Percentiles rank a stretch among this genome's conserved stretches.
These are phyloP conservation scores for Cheilosia grossa DNA, from an alignment of 2,888 invertebrate genomes.

Conservation along the genomic window DNA sequence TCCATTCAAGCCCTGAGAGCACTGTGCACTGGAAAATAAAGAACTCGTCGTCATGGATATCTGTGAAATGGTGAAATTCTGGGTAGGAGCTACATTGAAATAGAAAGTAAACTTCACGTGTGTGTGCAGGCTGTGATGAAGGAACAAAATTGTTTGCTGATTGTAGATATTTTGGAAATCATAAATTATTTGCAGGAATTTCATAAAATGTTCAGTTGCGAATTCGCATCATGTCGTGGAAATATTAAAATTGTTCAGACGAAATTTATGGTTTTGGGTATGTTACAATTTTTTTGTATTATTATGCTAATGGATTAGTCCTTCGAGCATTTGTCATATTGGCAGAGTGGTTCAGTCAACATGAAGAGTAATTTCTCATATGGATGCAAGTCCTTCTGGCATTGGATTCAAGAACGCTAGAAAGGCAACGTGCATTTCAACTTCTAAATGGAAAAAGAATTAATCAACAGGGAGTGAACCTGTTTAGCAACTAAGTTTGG, in stretches of 20 bases:
- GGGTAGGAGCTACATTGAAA: conserved; percentile 2
- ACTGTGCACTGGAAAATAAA: conserved; percentile 54
- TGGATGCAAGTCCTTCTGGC: no score
- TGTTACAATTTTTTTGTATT: neutral
- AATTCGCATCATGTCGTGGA: neutral
- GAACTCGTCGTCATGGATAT: conserved; percentile 42
- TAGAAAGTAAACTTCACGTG: neutral
- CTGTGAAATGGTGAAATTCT: neutral
- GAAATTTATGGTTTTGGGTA: neutral
- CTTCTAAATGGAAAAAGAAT: no score
- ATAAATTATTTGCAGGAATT: neutral
- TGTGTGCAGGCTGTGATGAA: neutral
- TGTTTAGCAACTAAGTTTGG: no score
- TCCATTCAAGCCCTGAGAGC: conserved; percentile 62
- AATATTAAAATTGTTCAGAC: neutral
- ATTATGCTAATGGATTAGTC: no score
- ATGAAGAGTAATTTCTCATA: no score
- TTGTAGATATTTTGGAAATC: no score
- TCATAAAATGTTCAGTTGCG: neutral
- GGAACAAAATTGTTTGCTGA: no score
- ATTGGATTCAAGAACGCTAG: no score
- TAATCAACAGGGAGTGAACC: no score
- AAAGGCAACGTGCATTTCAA: no score
- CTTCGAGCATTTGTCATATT: no score
- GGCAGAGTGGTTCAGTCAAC: no score